Conservation (phyloP, 2,797 vertebrate species). For the Sternarchorhynchus goeldii region DNA sequence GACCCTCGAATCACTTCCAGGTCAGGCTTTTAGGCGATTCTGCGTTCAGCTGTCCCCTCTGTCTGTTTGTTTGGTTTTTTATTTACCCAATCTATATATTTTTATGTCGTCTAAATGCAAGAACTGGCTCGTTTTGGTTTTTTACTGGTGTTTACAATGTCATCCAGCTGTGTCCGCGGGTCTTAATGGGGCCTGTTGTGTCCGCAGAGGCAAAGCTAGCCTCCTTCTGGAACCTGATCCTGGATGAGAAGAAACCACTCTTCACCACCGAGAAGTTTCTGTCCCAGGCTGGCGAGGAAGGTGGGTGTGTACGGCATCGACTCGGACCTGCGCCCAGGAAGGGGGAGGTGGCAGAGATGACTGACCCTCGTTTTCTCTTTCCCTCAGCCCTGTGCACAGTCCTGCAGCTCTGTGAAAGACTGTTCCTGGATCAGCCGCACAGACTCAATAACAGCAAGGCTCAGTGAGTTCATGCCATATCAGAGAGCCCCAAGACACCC, state of each 20-base stretch:
- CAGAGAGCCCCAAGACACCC: too few relatives aligned
- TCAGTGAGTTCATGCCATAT: slow-evolving; percentile 78
- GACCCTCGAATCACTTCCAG: slow-evolving; percentile 81
- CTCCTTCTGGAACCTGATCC: slow-evolving; percentile 89
- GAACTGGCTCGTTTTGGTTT: neutral
- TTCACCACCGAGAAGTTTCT: slow-evolving; percentile 97
- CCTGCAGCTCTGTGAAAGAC: slow-evolving; percentile 87
- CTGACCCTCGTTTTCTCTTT: neutral
- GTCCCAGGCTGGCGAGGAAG: slow-evolving; percentile 87
- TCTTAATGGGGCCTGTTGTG: slow-evolving; percentile 29
- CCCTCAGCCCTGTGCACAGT: slow-evolving; percentile 85
- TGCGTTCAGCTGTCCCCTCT: too few relatives aligned
- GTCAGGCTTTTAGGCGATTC: slow-evolving; percentile 68
- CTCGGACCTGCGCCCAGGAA: neutral
- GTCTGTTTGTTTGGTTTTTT: too few relatives aligned
- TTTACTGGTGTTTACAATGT: neutral
- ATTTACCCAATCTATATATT: neutral
- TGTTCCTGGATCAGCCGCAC: slow-evolving; percentile 89
- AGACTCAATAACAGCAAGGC: slow-evolving; percentile 85
- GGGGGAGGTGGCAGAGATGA: neutral
- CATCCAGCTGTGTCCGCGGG: neutral
- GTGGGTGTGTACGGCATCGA: slow-evolving; percentile 69
- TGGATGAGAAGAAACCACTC: slow-evolving; percentile 94
- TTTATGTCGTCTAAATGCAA: neutral
- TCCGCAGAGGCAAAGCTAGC: slow-evolving; percentile 84